Conservation (phyloP, 1,140 invertebrate genomes). For the Saccostrea cuccullata region DNA sequence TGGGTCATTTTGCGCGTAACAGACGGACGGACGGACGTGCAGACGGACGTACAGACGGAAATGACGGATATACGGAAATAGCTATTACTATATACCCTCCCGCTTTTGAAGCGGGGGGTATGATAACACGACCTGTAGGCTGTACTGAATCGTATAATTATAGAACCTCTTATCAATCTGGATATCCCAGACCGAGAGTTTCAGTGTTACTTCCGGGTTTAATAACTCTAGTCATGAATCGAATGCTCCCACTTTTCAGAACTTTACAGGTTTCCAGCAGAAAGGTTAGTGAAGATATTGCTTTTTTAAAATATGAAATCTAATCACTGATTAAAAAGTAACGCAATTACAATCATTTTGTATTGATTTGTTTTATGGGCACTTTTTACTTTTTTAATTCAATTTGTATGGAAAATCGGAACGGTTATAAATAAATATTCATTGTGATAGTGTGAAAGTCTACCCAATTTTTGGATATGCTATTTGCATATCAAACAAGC, state of each 20-base stretch:
- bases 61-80: no score
- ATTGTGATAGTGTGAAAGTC: neutral
- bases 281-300: neutral
- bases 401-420: neutral
- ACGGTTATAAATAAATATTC: neutral
- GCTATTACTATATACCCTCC: no score
- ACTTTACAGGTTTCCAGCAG: neutral
- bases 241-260: neutral
- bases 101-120: no score
- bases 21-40: no score
- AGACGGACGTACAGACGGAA: no score
- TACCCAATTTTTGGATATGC: neutral
- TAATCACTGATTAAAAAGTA: neutral
- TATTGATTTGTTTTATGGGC: neutral
- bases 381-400: neutral
- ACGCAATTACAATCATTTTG: neutral
- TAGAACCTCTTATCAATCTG: neutral
- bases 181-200: neutral
- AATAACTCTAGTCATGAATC: conserved; percentile 8
- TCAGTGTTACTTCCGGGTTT: conserved; percentile 7
- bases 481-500: no score
- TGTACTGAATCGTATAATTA: neutral
- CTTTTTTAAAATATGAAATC: neutral
- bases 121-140: neutral
- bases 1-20: no score